Conservation (phyloP, 1,140 invertebrate genomes). For the Bombyx mandarina region DNA sequence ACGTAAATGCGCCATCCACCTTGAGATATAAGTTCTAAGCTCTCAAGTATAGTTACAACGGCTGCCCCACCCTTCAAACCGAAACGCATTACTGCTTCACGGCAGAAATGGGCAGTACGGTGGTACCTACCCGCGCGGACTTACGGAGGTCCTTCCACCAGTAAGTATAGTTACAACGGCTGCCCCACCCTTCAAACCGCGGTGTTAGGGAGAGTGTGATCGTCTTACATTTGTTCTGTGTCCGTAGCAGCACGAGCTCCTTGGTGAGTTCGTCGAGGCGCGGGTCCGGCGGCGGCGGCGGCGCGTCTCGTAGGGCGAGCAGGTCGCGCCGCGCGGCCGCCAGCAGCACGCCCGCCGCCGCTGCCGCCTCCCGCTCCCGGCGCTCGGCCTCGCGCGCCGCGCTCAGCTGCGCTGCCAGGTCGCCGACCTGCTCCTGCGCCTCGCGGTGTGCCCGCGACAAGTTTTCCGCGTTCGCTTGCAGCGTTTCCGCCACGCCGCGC, state of each 20-base stretch:
- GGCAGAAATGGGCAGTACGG: too few species aligned
- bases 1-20: too few species aligned
- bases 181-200: too few species aligned
- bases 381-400: conserved; percentile 70
- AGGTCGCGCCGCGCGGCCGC: conserved; percentile 69
- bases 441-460: conserved; percentile 71
- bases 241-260: conserved; percentile 76
- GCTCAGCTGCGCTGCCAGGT: conserved; percentile 72
- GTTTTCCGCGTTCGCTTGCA: conserved; percentile 73
- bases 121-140: too few species aligned
- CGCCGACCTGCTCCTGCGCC: conserved; percentile 66
- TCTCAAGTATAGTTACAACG: too few species aligned
- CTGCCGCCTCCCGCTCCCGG: conserved; percentile 40
- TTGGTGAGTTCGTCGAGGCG: conserved; percentile 80
- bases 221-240: conserved; percentile 81
- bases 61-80: too few species aligned
- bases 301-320: conserved; percentile 56
- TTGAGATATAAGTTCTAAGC: too few species aligned
- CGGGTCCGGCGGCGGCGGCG: conserved; percentile 76
- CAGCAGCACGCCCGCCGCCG: conserved; percentile 60
- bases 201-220: too few species aligned
- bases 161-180: too few species aligned
- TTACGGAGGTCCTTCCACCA: too few species aligned
- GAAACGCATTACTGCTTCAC: too few species aligned
- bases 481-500: conserved; percentile 67